Percentiles rank a stretch among this genome's conserved stretches.
Conservation (phyloP, 2,797 vertebrate genomes). For the Micropoecilia bifurca region DNA sequence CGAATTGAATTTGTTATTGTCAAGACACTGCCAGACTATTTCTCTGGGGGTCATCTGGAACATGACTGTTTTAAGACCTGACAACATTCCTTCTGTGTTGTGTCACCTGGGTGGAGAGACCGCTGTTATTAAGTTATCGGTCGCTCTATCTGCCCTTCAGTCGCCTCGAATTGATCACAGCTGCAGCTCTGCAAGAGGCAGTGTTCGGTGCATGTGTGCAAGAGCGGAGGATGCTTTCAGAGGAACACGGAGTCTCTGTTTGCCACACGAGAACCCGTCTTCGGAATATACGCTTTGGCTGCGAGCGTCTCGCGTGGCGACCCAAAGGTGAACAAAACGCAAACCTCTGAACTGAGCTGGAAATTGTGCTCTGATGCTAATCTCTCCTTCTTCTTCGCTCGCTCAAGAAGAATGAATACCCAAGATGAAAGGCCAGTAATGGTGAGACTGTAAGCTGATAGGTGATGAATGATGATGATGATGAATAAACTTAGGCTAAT, state of each 20-base stretch:
- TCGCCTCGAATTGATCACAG: conserved; percentile 46
- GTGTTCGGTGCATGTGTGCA: neutral
- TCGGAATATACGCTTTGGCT: neutral
- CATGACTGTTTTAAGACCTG: conserved; percentile 26
- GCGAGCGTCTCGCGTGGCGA: neutral
- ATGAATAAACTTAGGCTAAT: conserved; percentile 60
- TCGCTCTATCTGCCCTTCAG: conserved; percentile 46
- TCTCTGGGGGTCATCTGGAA: conserved; percentile 7
- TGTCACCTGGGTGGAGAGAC: conserved; percentile 50
- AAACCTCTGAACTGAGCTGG: conserved; percentile 26
- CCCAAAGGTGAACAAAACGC: conserved; percentile 32
- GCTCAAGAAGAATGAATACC: conserved; percentile 34
- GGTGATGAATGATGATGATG: conserved; percentile 52
- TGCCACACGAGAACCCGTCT: conserved; percentile 3
- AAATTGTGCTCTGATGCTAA: conserved; percentile 25
- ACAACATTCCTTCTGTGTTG: conserved; percentile 44
- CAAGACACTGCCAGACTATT: neutral
- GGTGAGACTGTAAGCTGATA: conserved; percentile 39
- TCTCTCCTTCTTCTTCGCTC: conserved; percentile 30
- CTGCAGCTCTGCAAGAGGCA: conserved; percentile 16
- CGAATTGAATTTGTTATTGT: conserved; percentile 8
- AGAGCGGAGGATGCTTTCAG: conserved; percentile 2
- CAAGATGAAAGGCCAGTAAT: conserved; percentile 35
- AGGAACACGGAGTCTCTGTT: neutral
- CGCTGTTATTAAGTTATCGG: conserved; percentile 36